A percentile compares a stretch with the other conserved stretches of the same genome.
phyloP scores from a whole-genome alignment of 2,888 invertebrate species.

The Autographa pulchrina region DNA sequence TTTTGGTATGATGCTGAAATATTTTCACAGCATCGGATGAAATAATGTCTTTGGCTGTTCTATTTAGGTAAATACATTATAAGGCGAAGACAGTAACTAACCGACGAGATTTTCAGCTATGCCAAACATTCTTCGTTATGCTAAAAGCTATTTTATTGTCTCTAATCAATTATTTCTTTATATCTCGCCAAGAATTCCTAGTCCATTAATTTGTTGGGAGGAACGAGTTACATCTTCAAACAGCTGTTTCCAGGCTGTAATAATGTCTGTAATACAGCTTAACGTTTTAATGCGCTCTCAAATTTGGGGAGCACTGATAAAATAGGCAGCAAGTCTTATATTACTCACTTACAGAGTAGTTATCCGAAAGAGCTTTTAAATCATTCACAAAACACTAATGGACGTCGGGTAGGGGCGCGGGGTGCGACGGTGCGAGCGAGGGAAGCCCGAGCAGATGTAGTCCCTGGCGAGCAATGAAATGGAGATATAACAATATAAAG shows the following conservation, averaged over 20 bases:
- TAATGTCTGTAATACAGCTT: constrained; percentile 68
- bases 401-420: constrained; percentile 83
- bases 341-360: constrained; percentile 90
- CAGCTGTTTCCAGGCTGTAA: constrained; percentile 58
- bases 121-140: constrained; percentile 61
- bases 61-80: constrained; percentile 48
- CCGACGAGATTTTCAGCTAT: constrained; percentile 43
- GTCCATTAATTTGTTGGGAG: constrained; percentile 70
- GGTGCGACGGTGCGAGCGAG: constrained; percentile 55
- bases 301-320: constrained; percentile 89
- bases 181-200: constrained; percentile 60
- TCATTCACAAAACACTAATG: constrained; percentile 90
- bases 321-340: constrained; percentile 89
- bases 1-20: constrained; percentile 8
- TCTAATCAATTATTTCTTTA: constrained; percentile 57
- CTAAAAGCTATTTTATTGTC: constrained; percentile 62
- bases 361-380: constrained; percentile 90
- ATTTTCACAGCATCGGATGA: constrained; percentile 12
- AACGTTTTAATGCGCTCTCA: constrained; percentile 89
- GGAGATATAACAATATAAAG: constrained; percentile 88
- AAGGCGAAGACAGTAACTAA: constrained; percentile 41
- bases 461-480: constrained; percentile 87
- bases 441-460: constrained; percentile 80
- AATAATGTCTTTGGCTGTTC: constrained; percentile 34
- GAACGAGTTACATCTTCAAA: constrained; percentile 65